Base-by-base conservation (phyloP, 2,888 invertebrate genomes). In the Glomeris marginata region DNA sequence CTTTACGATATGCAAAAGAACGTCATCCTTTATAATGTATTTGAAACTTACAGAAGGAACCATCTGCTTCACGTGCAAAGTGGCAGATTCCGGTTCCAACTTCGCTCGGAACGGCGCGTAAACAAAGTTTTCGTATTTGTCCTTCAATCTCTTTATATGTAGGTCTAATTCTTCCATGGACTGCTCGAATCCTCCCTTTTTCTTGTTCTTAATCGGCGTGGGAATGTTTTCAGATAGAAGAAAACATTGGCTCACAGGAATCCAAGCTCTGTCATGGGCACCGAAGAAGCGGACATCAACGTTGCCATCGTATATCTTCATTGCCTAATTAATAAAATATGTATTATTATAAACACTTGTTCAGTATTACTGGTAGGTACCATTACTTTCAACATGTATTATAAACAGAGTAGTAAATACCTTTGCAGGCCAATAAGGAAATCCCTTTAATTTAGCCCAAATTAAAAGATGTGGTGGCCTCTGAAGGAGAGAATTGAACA, bases 391-490 rank as follows among this genome's bases (percentile, higher is more conserved):
- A n/a, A n/a, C n/a, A n/a, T n/a, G n/a, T n/a, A n/a, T n/a, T n/a
- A n/a, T n/a, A n/a, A n/a, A n/a, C n/a, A n/a, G n/a, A n/a, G n/a
- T n/a, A n/a, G n/a, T n/a, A n/a, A n/a, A 16, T 57, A 67, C 70
- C 69, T 95, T 95, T 0, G 91, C 94, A 1, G 95, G 95, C 95
- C 95, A 97, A 67, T 83, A 92, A 0, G 95, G 95, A 63, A 92
- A 95, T 11, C 90, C 94, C 72, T 92, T 91, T 11, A 95, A 72
- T 66, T 94, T 92, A 1, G 95, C 95, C 95, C 95, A 97, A 1
- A 95, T 80, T 50, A 95, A 68, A 15, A 86, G 71, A 70, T 95
- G 94, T 0, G 92, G 92, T 50, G 78, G 80, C 20, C 81, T 63
- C 73, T 74, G 63, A 22, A 65, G 63, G 34, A 55, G 36, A 45